phyloP scores from a whole-genome alignment of 2,113 vertebrate species.

The Tylochromis polylepis region DNA sequence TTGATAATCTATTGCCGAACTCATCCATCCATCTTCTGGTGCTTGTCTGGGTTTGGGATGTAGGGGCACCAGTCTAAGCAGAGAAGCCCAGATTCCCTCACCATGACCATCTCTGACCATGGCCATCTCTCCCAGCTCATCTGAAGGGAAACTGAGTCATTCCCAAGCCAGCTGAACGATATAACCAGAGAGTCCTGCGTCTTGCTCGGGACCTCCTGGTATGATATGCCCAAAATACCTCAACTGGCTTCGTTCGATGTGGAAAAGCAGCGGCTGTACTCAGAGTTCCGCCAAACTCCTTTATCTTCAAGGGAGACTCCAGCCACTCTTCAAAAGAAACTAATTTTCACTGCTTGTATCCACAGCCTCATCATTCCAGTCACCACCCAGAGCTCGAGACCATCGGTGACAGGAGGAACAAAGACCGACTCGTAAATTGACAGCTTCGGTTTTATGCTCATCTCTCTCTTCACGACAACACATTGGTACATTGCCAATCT shows the following conservation, averaged over 20 bases:
- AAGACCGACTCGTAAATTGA: too few species aligned
- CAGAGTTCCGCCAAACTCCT: neutral
- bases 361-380: too few species aligned
- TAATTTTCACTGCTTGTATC: too few species aligned
- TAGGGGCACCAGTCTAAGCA: neutral
- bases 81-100: neutral
- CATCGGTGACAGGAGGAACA: too few species aligned
- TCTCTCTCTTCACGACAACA: too few species aligned
- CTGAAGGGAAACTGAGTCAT: neutral
- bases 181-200: neutral
- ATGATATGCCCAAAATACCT: neutral
- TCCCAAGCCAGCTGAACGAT: neutral
- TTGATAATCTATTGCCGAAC: neutral
- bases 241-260: neutral
- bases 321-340: too few species aligned
- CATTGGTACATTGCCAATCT: too few species aligned
- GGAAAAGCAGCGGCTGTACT: neutral
- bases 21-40: neutral
- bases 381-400: too few species aligned
- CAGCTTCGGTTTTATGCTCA: too few species aligned
- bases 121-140: neutral
- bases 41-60: neutral
- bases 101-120: neutral
- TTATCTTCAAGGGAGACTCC: too few species aligned
- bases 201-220: neutral